Percentiles rank a stretch among this genome's conserved stretches.
phyloP scores from a whole-genome alignment of 1,140 invertebrate genomes.

The Brachionus koreanus region DNA sequence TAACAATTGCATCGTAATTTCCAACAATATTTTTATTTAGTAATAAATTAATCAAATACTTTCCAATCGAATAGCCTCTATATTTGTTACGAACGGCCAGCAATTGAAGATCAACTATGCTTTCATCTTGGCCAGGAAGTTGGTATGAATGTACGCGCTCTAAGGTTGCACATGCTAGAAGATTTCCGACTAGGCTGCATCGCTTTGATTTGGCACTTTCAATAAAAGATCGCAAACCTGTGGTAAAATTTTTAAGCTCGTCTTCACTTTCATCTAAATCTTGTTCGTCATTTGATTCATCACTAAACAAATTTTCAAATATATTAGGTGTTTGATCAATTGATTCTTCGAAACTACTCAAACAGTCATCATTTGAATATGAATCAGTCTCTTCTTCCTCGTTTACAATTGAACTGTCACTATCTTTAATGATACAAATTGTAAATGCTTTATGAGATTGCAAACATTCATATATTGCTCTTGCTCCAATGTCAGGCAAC shows the following conservation, averaged over 20 bases:
- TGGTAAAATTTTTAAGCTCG: background rate
- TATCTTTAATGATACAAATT: background rate
- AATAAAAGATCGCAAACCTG: slow-evolving; percentile 22
- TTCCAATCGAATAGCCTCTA: slow-evolving; percentile 31
- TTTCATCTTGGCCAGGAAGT: background rate
- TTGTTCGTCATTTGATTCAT: background rate
- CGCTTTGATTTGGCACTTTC: background rate
- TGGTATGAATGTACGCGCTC: background rate
- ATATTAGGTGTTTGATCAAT: background rate
- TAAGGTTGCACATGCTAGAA: slow-evolving; percentile 15
- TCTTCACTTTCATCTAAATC: background rate
- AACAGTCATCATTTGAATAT: slow-evolving; percentile 21
- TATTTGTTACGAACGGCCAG: background rate
- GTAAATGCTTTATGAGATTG: background rate
- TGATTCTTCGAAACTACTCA: background rate
- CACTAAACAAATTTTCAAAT: background rate
- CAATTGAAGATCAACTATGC: slow-evolving; percentile 1
- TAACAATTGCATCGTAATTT: slow-evolving; percentile 39
- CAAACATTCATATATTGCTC: slow-evolving; percentile 23
- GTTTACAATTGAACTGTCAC: background rate
- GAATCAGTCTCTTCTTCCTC: background rate
- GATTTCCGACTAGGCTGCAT: background rate
- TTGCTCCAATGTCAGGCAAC: slow-evolving; percentile 23
- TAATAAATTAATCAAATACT: slow-evolving; percentile 14
- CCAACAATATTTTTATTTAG: slow-evolving; percentile 2